Evolutionary conservation across 2,888 invertebrate species (phyloP).

Genomic region (Dicycla oo): DNA sequence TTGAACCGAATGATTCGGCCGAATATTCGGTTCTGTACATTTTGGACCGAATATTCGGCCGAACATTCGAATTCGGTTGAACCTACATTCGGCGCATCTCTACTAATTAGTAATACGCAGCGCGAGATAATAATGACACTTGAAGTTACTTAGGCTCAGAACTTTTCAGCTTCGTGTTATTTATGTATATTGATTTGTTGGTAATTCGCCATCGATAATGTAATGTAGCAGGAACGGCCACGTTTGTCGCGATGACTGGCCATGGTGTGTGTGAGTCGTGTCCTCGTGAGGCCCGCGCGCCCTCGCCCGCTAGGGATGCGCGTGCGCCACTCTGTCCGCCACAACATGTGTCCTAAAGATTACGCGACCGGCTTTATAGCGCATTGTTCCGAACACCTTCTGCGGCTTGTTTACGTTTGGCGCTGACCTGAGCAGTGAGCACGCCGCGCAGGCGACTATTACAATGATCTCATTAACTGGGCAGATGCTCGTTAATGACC

Average conservation of each 20-base stretch:
- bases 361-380: slow-evolving; percentile 30
- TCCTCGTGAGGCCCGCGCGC: neutral
- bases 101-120: too few species aligned
- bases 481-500: slow-evolving; percentile 20
- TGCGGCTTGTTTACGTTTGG: slow-evolving; percentile 1
- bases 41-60: too few species aligned
- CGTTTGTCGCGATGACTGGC: too few species aligned
- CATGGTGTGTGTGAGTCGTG: neutral
- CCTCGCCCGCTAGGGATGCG: neutral
- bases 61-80: too few species aligned
- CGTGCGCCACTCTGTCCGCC: neutral
- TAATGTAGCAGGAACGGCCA: neutral
- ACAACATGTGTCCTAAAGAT: slow-evolving; percentile 9
- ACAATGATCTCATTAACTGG: slow-evolving; percentile 22
- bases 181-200: too few species aligned
- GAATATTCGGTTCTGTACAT: too few species aligned
- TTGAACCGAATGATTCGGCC: too few species aligned
- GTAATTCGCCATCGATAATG: too few species aligned
- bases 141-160: too few species aligned
- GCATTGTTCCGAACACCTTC: slow-evolving; percentile 42
- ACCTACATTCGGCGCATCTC: too few species aligned
- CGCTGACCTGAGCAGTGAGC: neutral
- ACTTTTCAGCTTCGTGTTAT: too few species aligned
- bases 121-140: too few species aligned
- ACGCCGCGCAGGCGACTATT: neutral